phyloP scores from a whole-genome alignment of 2,113 vertebrate species.

The Phaethornis superciliosus region DNA sequence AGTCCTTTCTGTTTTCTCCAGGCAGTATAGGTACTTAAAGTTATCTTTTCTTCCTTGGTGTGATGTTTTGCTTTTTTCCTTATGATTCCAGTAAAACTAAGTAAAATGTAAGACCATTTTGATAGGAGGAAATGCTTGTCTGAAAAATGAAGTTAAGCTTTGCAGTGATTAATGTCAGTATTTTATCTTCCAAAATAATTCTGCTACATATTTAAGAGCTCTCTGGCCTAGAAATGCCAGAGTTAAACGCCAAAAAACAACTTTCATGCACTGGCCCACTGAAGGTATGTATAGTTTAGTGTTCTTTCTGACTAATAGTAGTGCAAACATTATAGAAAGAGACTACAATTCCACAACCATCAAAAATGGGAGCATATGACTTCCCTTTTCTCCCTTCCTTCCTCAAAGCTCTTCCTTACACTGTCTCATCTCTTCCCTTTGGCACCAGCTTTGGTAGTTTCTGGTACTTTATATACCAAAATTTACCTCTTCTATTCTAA shows the following conservation, averaged over 20 bases:
- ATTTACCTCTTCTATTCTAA: background rate
- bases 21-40: background rate
- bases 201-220: background rate
- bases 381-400: background rate
- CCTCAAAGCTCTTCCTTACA: background rate
- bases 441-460: background rate
- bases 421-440: background rate
- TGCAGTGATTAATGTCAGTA: background rate
- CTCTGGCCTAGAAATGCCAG: background rate
- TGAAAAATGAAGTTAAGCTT: background rate
- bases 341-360: background rate
- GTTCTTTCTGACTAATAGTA: background rate
- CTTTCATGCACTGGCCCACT: background rate
- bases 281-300: background rate
- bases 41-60: background rate
- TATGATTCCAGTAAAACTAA: background rate
- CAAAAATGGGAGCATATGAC: background rate
- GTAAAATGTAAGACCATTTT: background rate
- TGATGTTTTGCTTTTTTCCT: background rate
- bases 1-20: background rate
- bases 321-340: background rate
- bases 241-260: background rate
- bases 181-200: background rate
- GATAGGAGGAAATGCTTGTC: background rate
- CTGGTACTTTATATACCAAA: background rate